Evolutionary conservation across 53 echinoderm and acorn worm species (phyloP).

Genomic region (Crossaster papposus): DNA sequence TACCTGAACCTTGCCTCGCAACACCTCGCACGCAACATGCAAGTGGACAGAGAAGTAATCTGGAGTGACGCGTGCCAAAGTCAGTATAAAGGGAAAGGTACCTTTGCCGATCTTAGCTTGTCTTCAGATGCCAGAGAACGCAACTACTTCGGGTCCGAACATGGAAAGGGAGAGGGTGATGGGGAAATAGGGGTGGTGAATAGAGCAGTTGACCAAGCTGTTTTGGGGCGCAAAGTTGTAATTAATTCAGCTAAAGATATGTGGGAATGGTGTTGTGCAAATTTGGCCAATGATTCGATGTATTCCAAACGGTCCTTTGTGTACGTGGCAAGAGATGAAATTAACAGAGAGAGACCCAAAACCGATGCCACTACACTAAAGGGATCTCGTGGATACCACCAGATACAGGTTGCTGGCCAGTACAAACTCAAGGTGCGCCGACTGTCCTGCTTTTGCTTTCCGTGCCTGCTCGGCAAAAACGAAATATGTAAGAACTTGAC

Average conservation of each 20-base stretch:
- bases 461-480: slow-evolving; percentile 8
- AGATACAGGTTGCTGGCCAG: slow-evolving; percentile 13
- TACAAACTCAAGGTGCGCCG: slow-evolving; percentile 32
- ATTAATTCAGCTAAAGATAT: slow-evolving; percentile 43
- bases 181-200: slow-evolving; percentile 66
- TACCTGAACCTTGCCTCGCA: slow-evolving; percentile 49
- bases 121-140: slow-evolving; percentile 16
- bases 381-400: slow-evolving; percentile 56
- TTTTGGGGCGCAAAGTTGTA: slow-evolving; percentile 39
- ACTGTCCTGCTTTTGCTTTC: slow-evolving; percentile 61
- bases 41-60: slow-evolving; percentile 27
- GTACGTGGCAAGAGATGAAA: slow-evolving; percentile 38
- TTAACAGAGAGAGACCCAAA: slow-evolving; percentile 55
- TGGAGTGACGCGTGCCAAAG: slow-evolving; percentile 65
- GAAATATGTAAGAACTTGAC: neutral
- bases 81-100: slow-evolving; percentile 63
- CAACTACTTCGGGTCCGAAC: slow-evolving; percentile 65
- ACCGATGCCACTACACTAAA: slow-evolving; percentile 52
- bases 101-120: slow-evolving; percentile 57
- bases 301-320: slow-evolving; percentile 40
- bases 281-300: slow-evolving; percentile 16
- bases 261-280: slow-evolving; percentile 19
- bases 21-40: slow-evolving; percentile 9
- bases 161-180: slow-evolving; percentile 61
- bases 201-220: slow-evolving; percentile 37